Conservation (phyloP, 2,113 vertebrate genomes). For the Pleuronectes platessa region DNA sequence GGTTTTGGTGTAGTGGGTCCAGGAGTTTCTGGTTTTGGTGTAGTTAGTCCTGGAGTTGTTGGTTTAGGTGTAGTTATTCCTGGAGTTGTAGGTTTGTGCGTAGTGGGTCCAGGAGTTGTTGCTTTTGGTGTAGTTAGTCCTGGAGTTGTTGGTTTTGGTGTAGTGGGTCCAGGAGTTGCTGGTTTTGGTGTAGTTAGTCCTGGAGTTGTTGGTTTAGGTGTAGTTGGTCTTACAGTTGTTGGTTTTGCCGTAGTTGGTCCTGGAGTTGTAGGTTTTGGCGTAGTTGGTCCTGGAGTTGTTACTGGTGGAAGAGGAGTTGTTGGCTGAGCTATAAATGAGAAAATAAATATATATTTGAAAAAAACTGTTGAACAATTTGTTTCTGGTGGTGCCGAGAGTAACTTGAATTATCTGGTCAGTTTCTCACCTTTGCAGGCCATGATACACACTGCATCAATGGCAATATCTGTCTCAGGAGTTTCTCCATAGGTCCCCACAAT, state of each 20-base stretch:
- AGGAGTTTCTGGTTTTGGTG: too few relatives aligned
- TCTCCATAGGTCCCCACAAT: constrained; percentile 83
- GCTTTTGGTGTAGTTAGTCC: not conserved
- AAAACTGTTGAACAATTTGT: not conserved
- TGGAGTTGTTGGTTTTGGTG: constrained; percentile 1
- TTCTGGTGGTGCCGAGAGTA: not conserved
- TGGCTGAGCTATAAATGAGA: constrained; percentile 32
- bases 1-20: too few relatives aligned
- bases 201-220: too few relatives aligned
- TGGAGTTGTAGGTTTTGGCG: constrained; percentile 1
- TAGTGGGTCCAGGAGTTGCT: not conserved
- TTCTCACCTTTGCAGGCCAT: constrained; percentile 79
- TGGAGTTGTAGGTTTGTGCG: not conserved
- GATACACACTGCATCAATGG: constrained; percentile 84
- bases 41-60: too few relatives aligned
- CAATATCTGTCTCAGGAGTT: constrained; percentile 80
- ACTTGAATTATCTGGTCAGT: not conserved
- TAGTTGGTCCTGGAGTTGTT: constrained; percentile 17
- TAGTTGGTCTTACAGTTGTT: too few relatives aligned
- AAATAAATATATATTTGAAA: not conserved
- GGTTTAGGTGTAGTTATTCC: constrained; percentile 7
- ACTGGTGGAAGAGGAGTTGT: constrained; percentile 46
- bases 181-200: not conserved
- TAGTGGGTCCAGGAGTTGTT: not conserved
- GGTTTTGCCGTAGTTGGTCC: not conserved